These are phyloP conservation scores for Sabatieria punctata DNA, from an alignment of 2,888 invertebrate genomes.

Conservation along the genomic window DNA sequence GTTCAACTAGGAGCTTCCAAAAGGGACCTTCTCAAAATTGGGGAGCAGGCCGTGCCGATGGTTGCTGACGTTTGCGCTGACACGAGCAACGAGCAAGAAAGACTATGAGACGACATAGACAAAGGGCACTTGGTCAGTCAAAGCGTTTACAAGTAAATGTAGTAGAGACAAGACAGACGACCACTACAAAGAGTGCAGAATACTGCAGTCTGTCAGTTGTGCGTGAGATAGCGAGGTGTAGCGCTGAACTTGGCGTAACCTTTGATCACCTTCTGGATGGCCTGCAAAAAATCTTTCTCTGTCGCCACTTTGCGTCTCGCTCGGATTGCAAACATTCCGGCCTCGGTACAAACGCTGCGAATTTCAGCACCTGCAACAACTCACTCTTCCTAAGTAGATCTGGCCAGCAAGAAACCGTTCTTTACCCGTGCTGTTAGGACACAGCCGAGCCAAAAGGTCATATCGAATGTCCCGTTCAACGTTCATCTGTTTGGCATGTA, in stretches of 20 bases:
- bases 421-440: constrained; percentile 91
- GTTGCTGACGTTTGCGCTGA: too few species aligned
- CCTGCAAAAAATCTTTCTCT: constrained; percentile 97
- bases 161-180: too few species aligned
- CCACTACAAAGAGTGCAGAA: too few species aligned
- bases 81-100: too few species aligned
- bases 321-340: constrained; percentile 98
- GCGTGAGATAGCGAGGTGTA: constrained; percentile 42
- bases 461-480: constrained; percentile 95
- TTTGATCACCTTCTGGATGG: constrained; percentile 70
- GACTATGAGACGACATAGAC: too few species aligned
- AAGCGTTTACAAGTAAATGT: too few species aligned
- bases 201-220: too few species aligned
- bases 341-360: constrained; percentile 90
- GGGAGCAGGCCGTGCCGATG: too few species aligned
- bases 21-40: too few species aligned
- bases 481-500: constrained; percentile 96
- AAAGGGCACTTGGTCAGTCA: too few species aligned
- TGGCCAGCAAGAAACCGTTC: neutral
- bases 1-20: too few species aligned
- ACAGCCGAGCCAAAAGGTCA: constrained; percentile 81
- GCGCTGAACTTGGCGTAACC: constrained; percentile 43
- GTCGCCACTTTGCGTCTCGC: constrained; percentile 96
- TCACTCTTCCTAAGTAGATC: neutral
- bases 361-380: constrained; percentile 45